phyloP scores from a whole-genome alignment of 2,113 vertebrate genomes.

The Anser cygnoides region DNA sequence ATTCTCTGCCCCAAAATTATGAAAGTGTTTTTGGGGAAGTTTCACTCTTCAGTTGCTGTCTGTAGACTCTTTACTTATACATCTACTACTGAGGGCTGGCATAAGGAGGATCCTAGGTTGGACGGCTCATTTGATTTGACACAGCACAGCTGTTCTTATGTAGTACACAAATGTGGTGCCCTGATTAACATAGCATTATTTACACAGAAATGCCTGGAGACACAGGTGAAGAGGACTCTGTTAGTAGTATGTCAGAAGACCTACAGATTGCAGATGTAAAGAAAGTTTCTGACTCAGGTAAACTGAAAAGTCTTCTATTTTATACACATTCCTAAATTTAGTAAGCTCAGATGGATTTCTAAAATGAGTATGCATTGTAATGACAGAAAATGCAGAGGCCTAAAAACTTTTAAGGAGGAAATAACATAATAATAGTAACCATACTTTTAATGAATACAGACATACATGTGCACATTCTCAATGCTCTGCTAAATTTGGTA shows the following conservation, averaged over 20 bases:
- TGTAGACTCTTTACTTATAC: background rate
- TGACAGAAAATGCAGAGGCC: background rate
- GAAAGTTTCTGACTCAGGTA: constrained; percentile 66
- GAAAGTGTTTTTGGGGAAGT: background rate
- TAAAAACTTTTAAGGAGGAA: background rate
- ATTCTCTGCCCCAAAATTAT: background rate
- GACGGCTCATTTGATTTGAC: background rate
- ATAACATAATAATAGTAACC: background rate
- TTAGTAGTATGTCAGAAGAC: constrained; percentile 63
- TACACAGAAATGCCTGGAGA: constrained; percentile 63
- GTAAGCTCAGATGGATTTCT: background rate
- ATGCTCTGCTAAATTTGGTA: background rate
- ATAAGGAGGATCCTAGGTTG: background rate
- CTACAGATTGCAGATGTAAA: constrained; percentile 44
- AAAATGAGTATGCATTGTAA: background rate
- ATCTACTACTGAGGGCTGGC: background rate
- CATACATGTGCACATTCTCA: background rate
- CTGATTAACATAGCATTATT: constrained; percentile 44
- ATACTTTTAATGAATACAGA: background rate
- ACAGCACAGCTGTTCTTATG: background rate
- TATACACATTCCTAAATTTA: background rate
- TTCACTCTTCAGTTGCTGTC: background rate
- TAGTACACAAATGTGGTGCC: background rate
- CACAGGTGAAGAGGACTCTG: constrained; percentile 58
- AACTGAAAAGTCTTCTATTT: constrained; percentile 19